phyloP scores from a whole-genome alignment of 2,113 vertebrate genomes.

The Benitochromis conjunctus region DNA sequence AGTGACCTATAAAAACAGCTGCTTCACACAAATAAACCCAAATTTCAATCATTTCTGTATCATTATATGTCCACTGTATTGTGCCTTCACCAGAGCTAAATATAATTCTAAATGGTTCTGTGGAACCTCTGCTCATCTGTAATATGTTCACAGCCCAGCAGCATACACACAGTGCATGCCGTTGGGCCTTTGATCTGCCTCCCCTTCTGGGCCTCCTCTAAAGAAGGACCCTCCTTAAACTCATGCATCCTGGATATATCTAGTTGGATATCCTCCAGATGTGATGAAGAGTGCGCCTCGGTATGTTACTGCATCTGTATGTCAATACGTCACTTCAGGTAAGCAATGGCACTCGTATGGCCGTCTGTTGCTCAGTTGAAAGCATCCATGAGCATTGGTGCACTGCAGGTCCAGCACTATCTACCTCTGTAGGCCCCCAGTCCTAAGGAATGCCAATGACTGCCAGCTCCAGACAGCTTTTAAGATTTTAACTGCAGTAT shows the following conservation, averaged over 20 bases:
- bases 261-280: constrained; percentile 33
- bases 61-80: background rate
- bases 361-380: constrained; percentile 6
- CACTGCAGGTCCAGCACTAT: background rate
- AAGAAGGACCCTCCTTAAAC: constrained; percentile 13
- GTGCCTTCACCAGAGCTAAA: constrained; percentile 6
- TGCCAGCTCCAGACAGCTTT: constrained; percentile 21
- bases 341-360: background rate
- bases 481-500: constrained; percentile 17
- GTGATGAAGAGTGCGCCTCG: constrained; percentile 7
- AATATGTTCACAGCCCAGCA: constrained; percentile 48
- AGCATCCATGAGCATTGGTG: background rate
- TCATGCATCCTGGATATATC: constrained; percentile 21
- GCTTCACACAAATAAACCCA: background rate
- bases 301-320: constrained; percentile 13
- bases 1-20: background rate
- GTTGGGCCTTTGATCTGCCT: constrained; percentile 51
- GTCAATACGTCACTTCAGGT: background rate
- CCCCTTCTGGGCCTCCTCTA: constrained; percentile 26
- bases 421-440: background rate
- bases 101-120: constrained; percentile 55
- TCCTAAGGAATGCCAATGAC: constrained; percentile 40
- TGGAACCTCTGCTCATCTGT: constrained; percentile 61
- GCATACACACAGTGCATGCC: constrained; percentile 23
- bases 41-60: background rate